Conservation (phyloP, 2,797 vertebrate species). For the Pipistrellus nathusii region DNA sequence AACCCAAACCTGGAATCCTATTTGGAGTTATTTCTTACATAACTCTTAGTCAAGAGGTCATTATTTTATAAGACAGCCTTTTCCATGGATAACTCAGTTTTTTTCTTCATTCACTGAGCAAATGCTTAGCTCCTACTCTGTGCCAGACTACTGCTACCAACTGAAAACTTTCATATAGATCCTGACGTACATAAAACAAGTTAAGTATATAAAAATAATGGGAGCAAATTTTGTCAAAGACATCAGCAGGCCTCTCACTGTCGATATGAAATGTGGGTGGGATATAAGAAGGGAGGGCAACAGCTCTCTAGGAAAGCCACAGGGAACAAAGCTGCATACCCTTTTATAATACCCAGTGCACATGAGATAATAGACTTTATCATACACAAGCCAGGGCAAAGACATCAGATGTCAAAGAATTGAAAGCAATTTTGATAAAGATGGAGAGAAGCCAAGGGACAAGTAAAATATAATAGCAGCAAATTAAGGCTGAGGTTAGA, state of each 20-base stretch:
- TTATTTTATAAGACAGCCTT: not conserved
- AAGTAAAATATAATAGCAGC: not conserved
- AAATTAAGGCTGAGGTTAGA: not conserved
- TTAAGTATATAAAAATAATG: not conserved
- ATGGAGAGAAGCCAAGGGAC: not conserved
- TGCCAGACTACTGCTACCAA: not conserved
- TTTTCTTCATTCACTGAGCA: not conserved
- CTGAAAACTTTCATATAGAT: not conserved
- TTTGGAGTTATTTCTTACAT: not conserved
- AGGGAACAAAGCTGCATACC: not conserved
- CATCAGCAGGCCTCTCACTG: not conserved
- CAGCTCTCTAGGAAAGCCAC: not conserved
- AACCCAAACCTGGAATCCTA: not conserved
- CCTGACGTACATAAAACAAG: not conserved
- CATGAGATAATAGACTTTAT: not conserved
- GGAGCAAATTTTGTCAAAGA: not conserved
- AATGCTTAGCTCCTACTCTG: not conserved
- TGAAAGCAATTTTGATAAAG: not conserved
- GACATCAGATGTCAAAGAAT: not conserved
- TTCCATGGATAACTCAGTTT: not conserved
- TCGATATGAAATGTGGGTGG: not conserved
- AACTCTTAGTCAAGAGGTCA: not conserved
- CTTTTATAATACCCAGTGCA: not conserved
- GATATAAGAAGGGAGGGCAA: not conserved
- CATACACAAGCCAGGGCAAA: not conserved